Conservation (phyloP, 2,113 vertebrate species). For the Eupsittula cactorum region DNA sequence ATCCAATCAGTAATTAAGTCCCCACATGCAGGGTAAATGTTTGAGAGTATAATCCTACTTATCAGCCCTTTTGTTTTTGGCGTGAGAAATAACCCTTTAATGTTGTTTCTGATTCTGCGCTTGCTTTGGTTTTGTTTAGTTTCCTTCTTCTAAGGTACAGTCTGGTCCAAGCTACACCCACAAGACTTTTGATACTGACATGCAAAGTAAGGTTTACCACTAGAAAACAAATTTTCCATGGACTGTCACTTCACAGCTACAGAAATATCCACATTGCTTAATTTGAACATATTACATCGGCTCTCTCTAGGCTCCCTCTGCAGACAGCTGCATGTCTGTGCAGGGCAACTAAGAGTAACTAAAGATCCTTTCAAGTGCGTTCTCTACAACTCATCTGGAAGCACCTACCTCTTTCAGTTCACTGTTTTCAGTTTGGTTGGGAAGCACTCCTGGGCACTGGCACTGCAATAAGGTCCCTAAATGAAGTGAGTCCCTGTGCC, state of each 20-base stretch:
- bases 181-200: neutral
- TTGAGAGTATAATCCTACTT: neutral
- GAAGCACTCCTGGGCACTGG: neutral
- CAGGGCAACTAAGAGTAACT: neutral
- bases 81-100: neutral
- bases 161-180: neutral
- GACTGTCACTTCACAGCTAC: neutral
- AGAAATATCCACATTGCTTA: neutral
- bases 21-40: neutral
- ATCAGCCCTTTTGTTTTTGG: neutral
- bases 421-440: neutral
- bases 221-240: neutral
- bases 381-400: neutral
- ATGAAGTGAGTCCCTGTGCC: neutral
- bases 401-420: neutral
- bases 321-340: neutral
- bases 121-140: neutral
- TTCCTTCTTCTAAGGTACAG: neutral
- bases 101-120: neutral
- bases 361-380: neutral
- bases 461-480: neutral
- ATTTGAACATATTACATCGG: accelerated
- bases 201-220: neutral
- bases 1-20: neutral
- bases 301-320: neutral